A percentile compares a stretch with the other conserved stretches of the same genome.
Evolutionary conservation across 2,113 vertebrate genomes (phyloP).

Genomic region (Anarrhichthys ocellatus): DNA sequence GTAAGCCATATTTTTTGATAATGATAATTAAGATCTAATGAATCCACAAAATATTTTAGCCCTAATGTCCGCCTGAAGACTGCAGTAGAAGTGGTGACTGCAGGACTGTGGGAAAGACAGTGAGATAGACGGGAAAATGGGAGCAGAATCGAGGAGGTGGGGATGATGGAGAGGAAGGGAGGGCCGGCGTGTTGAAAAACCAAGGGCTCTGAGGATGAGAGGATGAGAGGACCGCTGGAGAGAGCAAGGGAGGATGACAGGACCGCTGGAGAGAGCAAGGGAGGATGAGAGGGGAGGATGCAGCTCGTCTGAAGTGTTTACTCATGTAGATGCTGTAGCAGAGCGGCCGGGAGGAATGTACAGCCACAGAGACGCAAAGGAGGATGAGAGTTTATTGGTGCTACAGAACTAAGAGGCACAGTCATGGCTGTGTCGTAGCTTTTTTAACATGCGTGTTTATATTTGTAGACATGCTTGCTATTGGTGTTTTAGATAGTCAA

Average conservation of each 20-base stretch:
- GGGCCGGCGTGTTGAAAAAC: too few relatives aligned
- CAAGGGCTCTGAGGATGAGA: constrained; percentile 31
- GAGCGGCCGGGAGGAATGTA: constrained; percentile 10
- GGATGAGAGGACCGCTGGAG: constrained; percentile 46
- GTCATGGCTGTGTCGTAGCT: neutral
- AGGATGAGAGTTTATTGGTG: constrained; percentile 27
- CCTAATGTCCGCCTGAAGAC: neutral
- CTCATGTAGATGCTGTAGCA: constrained; percentile 33
- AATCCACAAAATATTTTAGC: neutral
- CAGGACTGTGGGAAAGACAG: neutral
- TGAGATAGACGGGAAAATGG: constrained; percentile 30
- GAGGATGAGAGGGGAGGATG: constrained; percentile 41
- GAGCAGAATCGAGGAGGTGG: constrained; percentile 26
- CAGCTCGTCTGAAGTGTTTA: constrained; percentile 61
- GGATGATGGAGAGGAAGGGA: constrained; percentile 40
- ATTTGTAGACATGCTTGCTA: neutral
- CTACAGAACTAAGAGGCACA: constrained; percentile 22
- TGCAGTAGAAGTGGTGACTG: constrained; percentile 11
- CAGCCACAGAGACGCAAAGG: constrained; percentile 27
- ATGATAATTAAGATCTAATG: neutral
- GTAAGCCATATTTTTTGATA: neutral
- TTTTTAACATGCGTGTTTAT: neutral
- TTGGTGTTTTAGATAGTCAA: constrained; percentile 4
- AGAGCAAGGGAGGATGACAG: constrained; percentile 30
- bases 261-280: constrained; percentile 9